These are phyloP conservation scores for Therioaphis trifolii DNA, from an alignment of 2,888 invertebrate species.

Conservation along the genomic window DNA sequence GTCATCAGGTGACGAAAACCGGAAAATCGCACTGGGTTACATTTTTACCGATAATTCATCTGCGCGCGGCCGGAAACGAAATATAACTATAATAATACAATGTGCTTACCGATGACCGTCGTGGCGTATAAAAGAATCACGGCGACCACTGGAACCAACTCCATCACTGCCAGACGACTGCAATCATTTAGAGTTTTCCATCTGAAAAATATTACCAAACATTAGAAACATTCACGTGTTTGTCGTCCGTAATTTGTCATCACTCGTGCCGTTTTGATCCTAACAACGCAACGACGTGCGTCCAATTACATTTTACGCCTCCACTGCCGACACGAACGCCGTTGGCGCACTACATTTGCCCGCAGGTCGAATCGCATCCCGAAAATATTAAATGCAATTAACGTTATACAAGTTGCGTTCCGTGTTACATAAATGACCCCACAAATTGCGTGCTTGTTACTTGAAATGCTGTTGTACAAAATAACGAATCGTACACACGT, in stretches of 20 bases:
- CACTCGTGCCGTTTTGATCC: no score
- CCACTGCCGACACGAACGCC: no score
- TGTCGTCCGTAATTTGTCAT: background rate
- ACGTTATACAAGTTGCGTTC: background rate
- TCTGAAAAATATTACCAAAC: constrained; percentile 39
- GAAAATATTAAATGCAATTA: background rate
- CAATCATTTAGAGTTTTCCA: constrained; percentile 43
- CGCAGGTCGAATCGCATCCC: background rate
- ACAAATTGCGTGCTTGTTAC: no score
- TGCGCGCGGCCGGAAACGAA: no score
- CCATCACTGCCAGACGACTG: constrained; percentile 33
- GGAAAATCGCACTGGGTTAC: no score
- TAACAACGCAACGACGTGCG: background rate
- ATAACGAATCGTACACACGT: no score
- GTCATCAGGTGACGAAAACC: no score
- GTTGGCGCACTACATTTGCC: no score
- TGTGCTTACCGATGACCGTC: constrained; percentile 36
- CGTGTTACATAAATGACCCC: background rate
- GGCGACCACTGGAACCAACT: constrained; percentile 27
- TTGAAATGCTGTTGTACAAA: no score
- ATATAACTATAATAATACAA: no score
- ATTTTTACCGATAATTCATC: no score
- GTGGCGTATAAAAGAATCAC: constrained; percentile 30
- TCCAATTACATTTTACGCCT: background rate
- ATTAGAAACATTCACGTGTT: constrained; percentile 44